These are phyloP conservation scores for Brienomyrus brachyistius DNA, from an alignment of 2,113 vertebrate genomes.

Conservation along the genomic window DNA sequence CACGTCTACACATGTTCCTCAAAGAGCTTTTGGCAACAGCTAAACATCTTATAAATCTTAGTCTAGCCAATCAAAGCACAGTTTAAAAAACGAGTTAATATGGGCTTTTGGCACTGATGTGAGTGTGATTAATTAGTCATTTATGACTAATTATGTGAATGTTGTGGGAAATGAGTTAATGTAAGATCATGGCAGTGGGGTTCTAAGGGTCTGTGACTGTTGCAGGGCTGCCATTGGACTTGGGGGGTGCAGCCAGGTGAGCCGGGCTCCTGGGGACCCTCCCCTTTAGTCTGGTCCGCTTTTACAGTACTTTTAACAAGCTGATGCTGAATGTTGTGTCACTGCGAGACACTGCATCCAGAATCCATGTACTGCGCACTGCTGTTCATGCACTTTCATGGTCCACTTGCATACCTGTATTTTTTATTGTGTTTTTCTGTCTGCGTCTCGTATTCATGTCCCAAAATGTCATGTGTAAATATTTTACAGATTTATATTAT, in stretches of 20 bases:
- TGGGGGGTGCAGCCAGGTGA: neutral
- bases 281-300: neutral
- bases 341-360: neutral
- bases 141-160: neutral
- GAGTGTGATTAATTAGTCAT: neutral
- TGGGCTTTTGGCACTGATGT: neutral
- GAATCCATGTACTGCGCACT: neutral
- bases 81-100: neutral
- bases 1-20: neutral
- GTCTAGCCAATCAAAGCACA: neutral
- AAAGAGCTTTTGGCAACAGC: neutral
- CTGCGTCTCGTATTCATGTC: neutral
- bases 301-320: neutral
- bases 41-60: neutral
- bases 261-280: neutral
- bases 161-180: neutral
- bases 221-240: neutral
- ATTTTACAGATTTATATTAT: neutral
- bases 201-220: neutral
- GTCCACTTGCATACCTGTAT: neutral
- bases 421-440: neutral
- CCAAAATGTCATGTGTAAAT: neutral
- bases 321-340: neutral
- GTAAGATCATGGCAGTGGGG: neutral
- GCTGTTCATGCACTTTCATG: neutral